Base-by-base conservation (phyloP, 2,113 vertebrate genomes). In the Silurus meridionalis region DNA sequence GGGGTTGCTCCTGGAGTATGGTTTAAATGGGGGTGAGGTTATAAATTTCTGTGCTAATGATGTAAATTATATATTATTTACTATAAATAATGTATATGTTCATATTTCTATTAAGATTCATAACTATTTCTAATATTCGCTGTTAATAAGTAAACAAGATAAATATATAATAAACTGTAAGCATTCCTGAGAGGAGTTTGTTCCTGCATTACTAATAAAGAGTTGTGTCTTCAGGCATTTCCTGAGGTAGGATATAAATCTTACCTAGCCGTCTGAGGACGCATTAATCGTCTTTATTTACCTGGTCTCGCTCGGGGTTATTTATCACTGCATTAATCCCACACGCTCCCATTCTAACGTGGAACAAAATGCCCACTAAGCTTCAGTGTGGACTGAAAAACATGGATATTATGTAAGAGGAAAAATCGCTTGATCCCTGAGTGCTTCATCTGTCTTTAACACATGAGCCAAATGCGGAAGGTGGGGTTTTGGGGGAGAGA, bases 261-360 rank as follows among this genome's bases (percentile, higher is more conserved):
- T 57, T 74, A 66, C 28, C 60, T 64, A 15, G 15, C 72, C 28
- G 71, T 15, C 74, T 52, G 48, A 79, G 52, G 53, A 83, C 14
- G 57, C 25, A 37, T 52, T 69, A 57, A 71, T 77, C 5, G 23
- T 28, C 83, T 77, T 63, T 55, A 72, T 83, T 72, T 37, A 63
- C 79, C 74, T 79, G 13, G 15, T 83, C 63, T 83, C 55, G 46
- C 48, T 55, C 21, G 19, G 55, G 61, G 83, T 66, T 66, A 79
- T 79, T 78, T 66, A 66, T 79, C 58, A 66, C 6, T 17, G 28
- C 60, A 55, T 77, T 77, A 52, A 77, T 77, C 58, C 13, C 60
- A 28, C 23, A 61, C 83, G 55, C n/a, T 79, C 52, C 58, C 52
- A 57, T 74, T 61, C 28, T 53, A 71, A 25, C 7, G 52, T 78